Percentiles rank a stretch among this genome's conserved stretches.
Evolutionary conservation across 2,797 vertebrate genomes (phyloP).

Genomic region (Limosa lapponica): DNA sequence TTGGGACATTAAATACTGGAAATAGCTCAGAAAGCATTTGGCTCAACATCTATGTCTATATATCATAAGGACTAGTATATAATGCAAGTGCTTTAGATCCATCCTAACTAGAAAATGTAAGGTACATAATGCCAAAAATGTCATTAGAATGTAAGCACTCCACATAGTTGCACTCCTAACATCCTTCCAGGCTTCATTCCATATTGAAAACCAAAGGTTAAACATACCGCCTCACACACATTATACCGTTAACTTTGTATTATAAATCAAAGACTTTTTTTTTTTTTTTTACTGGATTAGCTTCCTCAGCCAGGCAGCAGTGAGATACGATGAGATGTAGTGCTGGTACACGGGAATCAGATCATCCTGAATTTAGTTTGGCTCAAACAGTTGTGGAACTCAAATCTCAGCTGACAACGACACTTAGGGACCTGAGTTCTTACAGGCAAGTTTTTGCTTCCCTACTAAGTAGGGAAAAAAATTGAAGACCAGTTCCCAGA

Average conservation of each 20-base stretch:
- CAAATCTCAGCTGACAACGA: neutral
- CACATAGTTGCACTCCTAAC: neutral
- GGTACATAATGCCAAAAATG: neutral
- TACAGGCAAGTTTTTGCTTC: neutral
- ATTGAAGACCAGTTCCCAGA: neutral
- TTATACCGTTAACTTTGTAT: neutral
- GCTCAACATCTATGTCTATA: neutral
- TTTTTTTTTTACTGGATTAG: neutral
- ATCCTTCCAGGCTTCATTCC: neutral
- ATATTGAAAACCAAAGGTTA: neutral
- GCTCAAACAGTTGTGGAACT: neutral
- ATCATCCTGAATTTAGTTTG: neutral
- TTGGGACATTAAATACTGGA: neutral
- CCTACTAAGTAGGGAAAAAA: neutral
- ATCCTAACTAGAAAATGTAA: neutral
- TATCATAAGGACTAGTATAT: neutral
- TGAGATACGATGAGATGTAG: neutral
- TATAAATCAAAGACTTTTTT: neutral
- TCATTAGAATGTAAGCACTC: neutral
- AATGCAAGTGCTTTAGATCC: neutral
- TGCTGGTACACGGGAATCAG: neutral
- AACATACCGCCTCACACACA: neutral
- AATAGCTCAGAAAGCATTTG: constrained; percentile 31
- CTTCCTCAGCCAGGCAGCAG: neutral
- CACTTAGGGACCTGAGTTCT: neutral